Percentiles rank a stretch among this genome's conserved stretches.
Evolutionary conservation across 1,140 invertebrate genomes (phyloP).

Genomic region (Drosophila sturtevanti): DNA sequence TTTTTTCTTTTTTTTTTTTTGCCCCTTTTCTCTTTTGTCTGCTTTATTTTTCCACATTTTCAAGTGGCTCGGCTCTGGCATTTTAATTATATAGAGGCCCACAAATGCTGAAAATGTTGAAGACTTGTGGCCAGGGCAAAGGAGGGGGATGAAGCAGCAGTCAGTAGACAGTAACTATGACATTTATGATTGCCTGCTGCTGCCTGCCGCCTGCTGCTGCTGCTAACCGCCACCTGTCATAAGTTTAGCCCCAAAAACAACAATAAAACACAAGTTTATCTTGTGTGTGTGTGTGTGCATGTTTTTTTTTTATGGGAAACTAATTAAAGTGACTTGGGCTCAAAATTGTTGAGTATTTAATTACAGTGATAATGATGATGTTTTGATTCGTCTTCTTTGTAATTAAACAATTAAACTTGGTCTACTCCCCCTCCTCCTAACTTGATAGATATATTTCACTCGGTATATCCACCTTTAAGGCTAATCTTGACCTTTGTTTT

Average conservation of each 20-base stretch:
- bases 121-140: neutral
- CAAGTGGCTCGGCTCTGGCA: conserved; percentile 30
- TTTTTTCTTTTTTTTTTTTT: neutral
- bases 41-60: conserved; percentile 24
- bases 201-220: conserved; percentile 21
- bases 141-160: neutral
- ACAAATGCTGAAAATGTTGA: conserved; percentile 40
- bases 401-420: conserved; percentile 53
- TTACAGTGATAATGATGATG: conserved; percentile 32
- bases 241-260: conserved; percentile 26
- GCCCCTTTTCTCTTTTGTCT: conserved; percentile 2
- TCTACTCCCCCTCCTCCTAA: conserved; percentile 28
- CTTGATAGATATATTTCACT: conserved; percentile 26
- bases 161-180: conserved; percentile 37
- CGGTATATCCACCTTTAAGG: neutral
- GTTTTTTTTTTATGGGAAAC: conserved; percentile 26
- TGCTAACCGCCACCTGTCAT: conserved; percentile 34
- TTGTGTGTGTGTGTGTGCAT: neutral
- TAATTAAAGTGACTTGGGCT: conserved; percentile 55
- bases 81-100: conserved; percentile 46
- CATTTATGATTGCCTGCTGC: conserved; percentile 49
- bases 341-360: conserved; percentile 53
- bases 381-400: conserved; percentile 20
- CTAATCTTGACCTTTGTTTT: neutral
- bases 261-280: conserved; percentile 24